Percentiles rank a stretch among this genome's conserved stretches.
Conservation (phyloP, 2,113 vertebrate genomes). For the Pachyramphus minor region DNA sequence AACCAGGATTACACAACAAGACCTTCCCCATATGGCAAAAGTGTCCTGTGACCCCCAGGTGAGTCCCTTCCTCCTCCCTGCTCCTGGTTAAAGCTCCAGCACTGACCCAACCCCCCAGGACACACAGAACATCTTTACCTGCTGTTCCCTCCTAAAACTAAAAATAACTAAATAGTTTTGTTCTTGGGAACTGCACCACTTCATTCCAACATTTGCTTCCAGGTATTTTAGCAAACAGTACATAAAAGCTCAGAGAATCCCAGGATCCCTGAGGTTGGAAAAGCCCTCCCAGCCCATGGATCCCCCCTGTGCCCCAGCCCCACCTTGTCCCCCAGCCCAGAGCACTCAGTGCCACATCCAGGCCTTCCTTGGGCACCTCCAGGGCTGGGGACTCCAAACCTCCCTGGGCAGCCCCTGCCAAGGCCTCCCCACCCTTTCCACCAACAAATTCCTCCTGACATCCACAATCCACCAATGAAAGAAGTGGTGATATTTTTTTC, state of each 20-base stretch:
- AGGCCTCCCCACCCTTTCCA: accelerated
- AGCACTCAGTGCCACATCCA: neutral
- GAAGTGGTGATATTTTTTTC: neutral
- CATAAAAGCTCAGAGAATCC: neutral
- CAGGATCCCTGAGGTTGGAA: accelerated
- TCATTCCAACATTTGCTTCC: neutral
- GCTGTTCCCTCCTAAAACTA: neutral
- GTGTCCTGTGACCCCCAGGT: neutral
- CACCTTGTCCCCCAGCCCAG: neutral
- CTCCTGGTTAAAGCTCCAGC: neutral
- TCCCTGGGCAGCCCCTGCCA: neutral
- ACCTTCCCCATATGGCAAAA: neutral
- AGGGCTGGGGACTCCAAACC: neutral
- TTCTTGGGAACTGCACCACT: neutral
- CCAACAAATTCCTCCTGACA: accelerated
- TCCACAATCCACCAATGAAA: neutral
- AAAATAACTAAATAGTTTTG: neutral
- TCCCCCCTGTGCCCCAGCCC: accelerated
- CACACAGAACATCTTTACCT: accelerated
- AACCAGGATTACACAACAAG: neutral
- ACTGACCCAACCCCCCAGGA: neutral
- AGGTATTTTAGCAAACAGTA: neutral
- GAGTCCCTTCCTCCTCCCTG: neutral
- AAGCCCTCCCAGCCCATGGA: neutral
- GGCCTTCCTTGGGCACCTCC: neutral